Percentiles rank a stretch among this genome's conserved stretches.
These are phyloP conservation scores for Dicycla oo DNA, from an alignment of 2,888 invertebrate genomes.

Conservation along the genomic window DNA sequence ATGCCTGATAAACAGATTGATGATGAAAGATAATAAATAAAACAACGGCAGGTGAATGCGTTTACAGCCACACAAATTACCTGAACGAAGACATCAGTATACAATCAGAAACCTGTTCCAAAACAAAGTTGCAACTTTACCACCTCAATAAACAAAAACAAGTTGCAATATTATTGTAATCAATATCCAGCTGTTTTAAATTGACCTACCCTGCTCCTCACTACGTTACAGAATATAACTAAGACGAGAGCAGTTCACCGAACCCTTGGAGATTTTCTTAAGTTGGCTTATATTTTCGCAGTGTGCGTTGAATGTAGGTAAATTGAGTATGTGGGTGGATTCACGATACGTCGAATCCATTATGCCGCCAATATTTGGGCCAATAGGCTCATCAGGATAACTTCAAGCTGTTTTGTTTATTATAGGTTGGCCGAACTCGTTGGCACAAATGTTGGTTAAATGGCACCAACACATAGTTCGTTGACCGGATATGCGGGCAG, in stretches of 20 bases:
- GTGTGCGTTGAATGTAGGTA: constrained; percentile 37
- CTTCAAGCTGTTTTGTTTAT: constrained; percentile 16
- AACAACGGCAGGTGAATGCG: background rate
- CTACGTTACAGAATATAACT: constrained; percentile 5
- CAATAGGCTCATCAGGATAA: constrained; percentile 23
- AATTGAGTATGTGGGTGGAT: constrained; percentile 42
- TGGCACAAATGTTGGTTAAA: constrained; percentile 45
- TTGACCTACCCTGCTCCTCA: constrained; percentile 23
- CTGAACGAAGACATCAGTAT: constrained; percentile 10
- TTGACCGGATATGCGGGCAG: constrained; percentile 73
- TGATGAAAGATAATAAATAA: background rate
- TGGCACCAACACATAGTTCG: constrained; percentile 62
- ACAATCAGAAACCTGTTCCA: constrained; percentile 35
- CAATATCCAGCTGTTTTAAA: constrained; percentile 30
- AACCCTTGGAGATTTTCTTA: constrained; percentile 40
- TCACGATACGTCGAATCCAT: constrained; percentile 21
- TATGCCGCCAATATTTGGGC: constrained; percentile 51
- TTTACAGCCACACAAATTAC: constrained; percentile 19
- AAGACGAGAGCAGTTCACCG: constrained; percentile 32
- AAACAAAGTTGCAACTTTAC: constrained; percentile 53
- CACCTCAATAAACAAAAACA: constrained; percentile 41
- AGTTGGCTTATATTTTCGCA: constrained; percentile 27
- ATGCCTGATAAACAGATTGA: background rate
- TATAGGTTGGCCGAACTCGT: constrained; percentile 19
- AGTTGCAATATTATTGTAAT: constrained; percentile 59